Percentiles rank a stretch among this genome's conserved stretches.
These are phyloP conservation scores for Euglossa dilemma DNA, from an alignment of 1,140 invertebrate species.

Conservation along the genomic window DNA sequence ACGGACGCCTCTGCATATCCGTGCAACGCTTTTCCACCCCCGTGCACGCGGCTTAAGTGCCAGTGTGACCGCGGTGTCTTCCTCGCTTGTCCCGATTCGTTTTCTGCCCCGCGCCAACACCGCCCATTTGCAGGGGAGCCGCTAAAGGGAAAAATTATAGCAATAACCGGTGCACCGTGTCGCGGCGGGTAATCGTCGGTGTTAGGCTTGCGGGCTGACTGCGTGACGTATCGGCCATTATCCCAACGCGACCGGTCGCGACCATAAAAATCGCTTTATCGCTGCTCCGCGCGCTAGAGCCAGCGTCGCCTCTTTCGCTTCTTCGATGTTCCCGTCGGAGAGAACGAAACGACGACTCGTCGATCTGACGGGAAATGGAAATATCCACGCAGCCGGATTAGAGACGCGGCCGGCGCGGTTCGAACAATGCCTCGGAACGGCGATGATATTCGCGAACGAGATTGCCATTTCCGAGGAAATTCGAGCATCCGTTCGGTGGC, in stretches of 20 bases:
- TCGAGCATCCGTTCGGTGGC: neutral
- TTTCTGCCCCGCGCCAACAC: constrained; percentile 38
- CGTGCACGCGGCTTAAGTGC: constrained; percentile 61
- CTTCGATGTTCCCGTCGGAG: neutral
- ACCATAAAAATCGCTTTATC: constrained; percentile 53
- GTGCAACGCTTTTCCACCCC: constrained; percentile 40
- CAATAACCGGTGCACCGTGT: constrained; percentile 56
- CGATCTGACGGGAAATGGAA: neutral
- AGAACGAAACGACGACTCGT: neutral
- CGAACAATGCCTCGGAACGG: neutral
- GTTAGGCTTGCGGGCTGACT: constrained; percentile 29
- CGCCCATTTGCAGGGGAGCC: constrained; percentile 30
- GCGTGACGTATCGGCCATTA: constrained; percentile 52
- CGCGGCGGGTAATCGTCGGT: constrained; percentile 50
- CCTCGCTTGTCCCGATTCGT: constrained; percentile 58
- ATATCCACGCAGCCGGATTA: neutral
- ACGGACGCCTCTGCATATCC: constrained; percentile 30
- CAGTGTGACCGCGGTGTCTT: constrained; percentile 59
- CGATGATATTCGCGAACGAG: neutral
- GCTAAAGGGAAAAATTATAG: constrained; percentile 64
- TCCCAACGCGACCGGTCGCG: constrained; percentile 45
- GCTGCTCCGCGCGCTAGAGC: neutral
- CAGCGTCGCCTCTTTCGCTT: too few relatives aligned
- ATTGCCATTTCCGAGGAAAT: neutral
- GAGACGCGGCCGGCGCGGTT: neutral